Evolutionary conservation across 2,888 invertebrate species (phyloP).

Genomic region (Melolontha melolontha): DNA sequence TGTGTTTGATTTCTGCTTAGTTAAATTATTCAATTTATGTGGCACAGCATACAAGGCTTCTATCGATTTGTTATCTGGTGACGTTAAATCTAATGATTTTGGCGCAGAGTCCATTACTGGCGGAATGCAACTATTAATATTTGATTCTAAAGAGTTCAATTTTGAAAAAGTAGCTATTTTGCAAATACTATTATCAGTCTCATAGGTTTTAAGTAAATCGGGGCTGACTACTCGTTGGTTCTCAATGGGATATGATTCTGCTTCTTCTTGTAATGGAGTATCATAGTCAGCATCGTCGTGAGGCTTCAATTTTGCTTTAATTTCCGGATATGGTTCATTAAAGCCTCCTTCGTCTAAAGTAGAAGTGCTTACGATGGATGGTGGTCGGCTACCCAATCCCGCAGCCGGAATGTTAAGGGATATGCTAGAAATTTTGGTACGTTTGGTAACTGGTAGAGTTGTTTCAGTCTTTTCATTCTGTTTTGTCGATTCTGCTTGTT

Average conservation of each 20-base stretch:
- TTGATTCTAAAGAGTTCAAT: slow-evolving; percentile 28
- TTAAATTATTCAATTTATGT: slow-evolving; percentile 61
- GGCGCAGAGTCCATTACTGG: slow-evolving; percentile 47
- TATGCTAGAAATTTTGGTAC: slow-evolving; percentile 71
- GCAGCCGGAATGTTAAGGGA: slow-evolving; percentile 74
- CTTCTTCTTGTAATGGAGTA: slow-evolving; percentile 35
- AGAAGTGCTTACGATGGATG: slow-evolving; percentile 76
- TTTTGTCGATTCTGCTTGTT: slow-evolving; percentile 54
- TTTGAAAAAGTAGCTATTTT: slow-evolving; percentile 15
- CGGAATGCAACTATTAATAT: slow-evolving; percentile 14
- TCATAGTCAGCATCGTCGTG: slow-evolving; percentile 58
- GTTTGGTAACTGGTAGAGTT: slow-evolving; percentile 63
- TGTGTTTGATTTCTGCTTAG: slow-evolving; percentile 62
- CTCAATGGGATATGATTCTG: slow-evolving; percentile 40
- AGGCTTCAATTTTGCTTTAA: slow-evolving; percentile 69
- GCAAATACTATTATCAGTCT: slow-evolving; percentile 29
- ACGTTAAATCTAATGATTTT: slow-evolving; percentile 26
- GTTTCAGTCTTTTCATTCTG: slow-evolving; percentile 59
- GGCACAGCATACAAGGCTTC: slow-evolving; percentile 63
- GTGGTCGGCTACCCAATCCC: slow-evolving; percentile 72
- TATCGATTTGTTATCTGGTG: slow-evolving; percentile 49
- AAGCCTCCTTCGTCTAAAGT: slow-evolving; percentile 76
- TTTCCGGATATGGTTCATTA: slow-evolving; percentile 79
- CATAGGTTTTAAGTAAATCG: slow-evolving; percentile 39
- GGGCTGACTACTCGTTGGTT: slow-evolving; percentile 27